Conservation (phyloP, 2,113 vertebrate genomes). For the Dendrocopos noguchii region DNA sequence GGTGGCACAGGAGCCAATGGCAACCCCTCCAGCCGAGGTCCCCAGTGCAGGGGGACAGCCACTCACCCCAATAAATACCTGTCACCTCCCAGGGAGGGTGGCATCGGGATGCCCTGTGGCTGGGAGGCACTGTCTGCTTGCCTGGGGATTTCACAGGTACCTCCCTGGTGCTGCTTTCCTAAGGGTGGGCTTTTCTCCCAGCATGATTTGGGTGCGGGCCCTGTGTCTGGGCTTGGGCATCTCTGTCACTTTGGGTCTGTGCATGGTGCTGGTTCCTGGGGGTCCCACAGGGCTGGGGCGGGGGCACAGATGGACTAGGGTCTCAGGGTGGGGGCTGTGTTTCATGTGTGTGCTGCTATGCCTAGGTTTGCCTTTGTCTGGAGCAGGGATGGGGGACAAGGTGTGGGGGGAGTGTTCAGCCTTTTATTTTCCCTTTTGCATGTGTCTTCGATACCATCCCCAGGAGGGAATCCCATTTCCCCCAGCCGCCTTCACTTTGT, state of each 20-base stretch:
- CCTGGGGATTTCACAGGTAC: background rate
- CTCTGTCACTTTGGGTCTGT: background rate
- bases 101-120: background rate
- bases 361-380: slow-evolving; percentile 55
- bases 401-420: background rate
- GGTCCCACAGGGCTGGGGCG: background rate
- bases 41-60: background rate
- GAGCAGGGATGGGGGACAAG: background rate
- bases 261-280: background rate
- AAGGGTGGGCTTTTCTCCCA: background rate
- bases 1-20: slow-evolving; percentile 17
- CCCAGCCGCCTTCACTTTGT: background rate
- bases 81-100: background rate
- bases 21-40: background rate
- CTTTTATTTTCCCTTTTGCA: slow-evolving; percentile 24
- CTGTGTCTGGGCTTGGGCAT: background rate
- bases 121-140: background rate
- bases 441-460: slow-evolving; percentile 2
- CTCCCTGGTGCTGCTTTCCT: background rate
- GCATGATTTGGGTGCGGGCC: background rate
- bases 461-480: slow-evolving; percentile 55
- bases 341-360: background rate
- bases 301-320: background rate
- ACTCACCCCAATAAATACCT: background rate
- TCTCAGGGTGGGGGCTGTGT: background rate